Percentiles rank a stretch among this genome's conserved stretches.
Conservation (phyloP, 2,113 vertebrate species). For the Sebastes schlegelii region DNA sequence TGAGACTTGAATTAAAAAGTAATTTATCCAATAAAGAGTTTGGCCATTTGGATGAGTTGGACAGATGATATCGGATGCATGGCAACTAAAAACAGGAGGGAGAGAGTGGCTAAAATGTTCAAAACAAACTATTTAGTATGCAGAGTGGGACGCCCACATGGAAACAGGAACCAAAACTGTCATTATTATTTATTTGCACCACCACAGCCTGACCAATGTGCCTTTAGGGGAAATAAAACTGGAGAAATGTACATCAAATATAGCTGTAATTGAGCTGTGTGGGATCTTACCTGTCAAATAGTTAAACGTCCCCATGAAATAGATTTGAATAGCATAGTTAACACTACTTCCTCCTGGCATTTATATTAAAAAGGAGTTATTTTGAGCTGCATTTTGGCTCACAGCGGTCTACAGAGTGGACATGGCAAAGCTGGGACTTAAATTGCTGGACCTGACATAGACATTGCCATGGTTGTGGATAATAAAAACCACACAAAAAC, state of each 20-base stretch:
- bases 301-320: constrained; percentile 23
- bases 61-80: constrained; percentile 27
- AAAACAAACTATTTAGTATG: constrained; percentile 50
- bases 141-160: constrained; percentile 8
- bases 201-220: constrained; percentile 15
- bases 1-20: constrained; percentile 57
- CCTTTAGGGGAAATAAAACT: constrained; percentile 10
- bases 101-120: not conserved
- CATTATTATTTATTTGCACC: constrained; percentile 37
- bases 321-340: constrained; percentile 10
- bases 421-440: not conserved
- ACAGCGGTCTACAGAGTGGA: not conserved
- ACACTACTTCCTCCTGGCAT: constrained; percentile 3
- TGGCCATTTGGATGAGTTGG: constrained; percentile 26
- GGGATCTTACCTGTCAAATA: constrained; percentile 34
- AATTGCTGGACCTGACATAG: not conserved
- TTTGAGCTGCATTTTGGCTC: not conserved
- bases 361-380: constrained; percentile 3
- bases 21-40: constrained; percentile 47
- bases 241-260: constrained; percentile 24
- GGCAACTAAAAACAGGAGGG: not conserved
- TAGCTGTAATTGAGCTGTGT: constrained; percentile 19
- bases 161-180: constrained; percentile 14
- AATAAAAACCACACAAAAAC: not conserved
- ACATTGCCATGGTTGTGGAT: not conserved